Conservation (phyloP, 2,113 vertebrate species). For the Ochotona princeps region DNA sequence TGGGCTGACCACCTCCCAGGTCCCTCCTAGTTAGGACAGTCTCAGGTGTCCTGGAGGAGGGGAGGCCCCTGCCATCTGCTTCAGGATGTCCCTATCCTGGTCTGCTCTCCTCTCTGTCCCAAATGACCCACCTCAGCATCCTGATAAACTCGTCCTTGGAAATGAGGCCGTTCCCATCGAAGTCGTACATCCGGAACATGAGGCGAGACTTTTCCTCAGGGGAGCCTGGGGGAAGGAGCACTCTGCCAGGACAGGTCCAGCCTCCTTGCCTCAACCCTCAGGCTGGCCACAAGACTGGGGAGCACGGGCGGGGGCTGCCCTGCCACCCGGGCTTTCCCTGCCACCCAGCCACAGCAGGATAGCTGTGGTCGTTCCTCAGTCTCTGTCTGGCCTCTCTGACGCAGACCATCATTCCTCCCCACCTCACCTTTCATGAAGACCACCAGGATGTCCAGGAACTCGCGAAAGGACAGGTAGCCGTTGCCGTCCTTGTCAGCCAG, state of each 20-base stretch:
- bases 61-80: neutral
- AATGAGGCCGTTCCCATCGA: conserved; percentile 89
- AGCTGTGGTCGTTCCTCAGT: neutral
- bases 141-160: conserved; percentile 91
- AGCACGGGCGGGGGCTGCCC: neutral
- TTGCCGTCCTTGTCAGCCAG: conserved; percentile 94
- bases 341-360: neutral
- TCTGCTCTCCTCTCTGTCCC: neutral
- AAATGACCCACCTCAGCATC: conserved; percentile 88
- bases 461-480: conserved; percentile 93
- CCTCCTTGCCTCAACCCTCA: neutral
- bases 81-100: neutral
- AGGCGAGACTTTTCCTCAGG: conserved; percentile 92
- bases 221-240: conserved; percentile 83
- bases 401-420: neutral
- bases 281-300: neutral
- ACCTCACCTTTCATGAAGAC: conserved; percentile 94
- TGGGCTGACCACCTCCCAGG: neutral
- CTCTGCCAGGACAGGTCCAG: neutral
- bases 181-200: conserved; percentile 93
- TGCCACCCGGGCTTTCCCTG: neutral
- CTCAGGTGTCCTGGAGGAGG: neutral
- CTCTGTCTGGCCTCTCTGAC: neutral
- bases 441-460: conserved; percentile 92
- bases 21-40: neutral